Evolutionary conservation across 92 coral and sea anemone species (phyloP), one percentile per base, ranked within the genome.

Genomic region (Isaurus tuberculatus): DNA sequence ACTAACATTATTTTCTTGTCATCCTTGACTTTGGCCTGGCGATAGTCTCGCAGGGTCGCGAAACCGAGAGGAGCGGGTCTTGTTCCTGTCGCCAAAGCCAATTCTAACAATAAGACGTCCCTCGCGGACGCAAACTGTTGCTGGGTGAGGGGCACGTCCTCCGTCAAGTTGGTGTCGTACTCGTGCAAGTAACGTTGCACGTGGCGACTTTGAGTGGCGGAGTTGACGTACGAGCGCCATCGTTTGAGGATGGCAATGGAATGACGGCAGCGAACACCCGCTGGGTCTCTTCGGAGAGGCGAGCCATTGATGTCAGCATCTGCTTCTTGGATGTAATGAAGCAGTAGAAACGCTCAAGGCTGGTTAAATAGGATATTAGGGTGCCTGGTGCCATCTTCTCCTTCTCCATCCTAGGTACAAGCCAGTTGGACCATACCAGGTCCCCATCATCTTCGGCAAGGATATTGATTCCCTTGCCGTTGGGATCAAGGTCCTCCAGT

Each of bases 381-480:
- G 84, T 80, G 14, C 84, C 73, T 2, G 73, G 84, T 1, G 84
- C 84, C 23, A 23, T 65, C 17, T 26, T 29, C 16, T 65, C 70
- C 36, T 23, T 29, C 17, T 65, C 70, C 37, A 65, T 10, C 5
- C 14, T 29, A 0, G 70, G 70, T 0, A 8, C 3, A 19, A 65
- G 5, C 70, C 70, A 65, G 13, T 5, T 2, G 13, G 22, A 8
- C 72, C 72, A 67, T 0, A 67, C 72, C 0, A 37, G 23, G 46
- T 67, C 42, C 36, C 73, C 58, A n/a, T 43, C 66, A 51, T 51
- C 43, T 44, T 44, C 51, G 4, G 51, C 51, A 17, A 44, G 51
- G 51, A 44, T 44, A 17, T 44, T 17, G 11, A 44, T 44, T 44
- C 51, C 51, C 51, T 44, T 17, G 15, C 51, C 51, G 15, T 44